Conservation (phyloP, 2,888 invertebrate genomes). For the Stegana nigrithorax region DNA sequence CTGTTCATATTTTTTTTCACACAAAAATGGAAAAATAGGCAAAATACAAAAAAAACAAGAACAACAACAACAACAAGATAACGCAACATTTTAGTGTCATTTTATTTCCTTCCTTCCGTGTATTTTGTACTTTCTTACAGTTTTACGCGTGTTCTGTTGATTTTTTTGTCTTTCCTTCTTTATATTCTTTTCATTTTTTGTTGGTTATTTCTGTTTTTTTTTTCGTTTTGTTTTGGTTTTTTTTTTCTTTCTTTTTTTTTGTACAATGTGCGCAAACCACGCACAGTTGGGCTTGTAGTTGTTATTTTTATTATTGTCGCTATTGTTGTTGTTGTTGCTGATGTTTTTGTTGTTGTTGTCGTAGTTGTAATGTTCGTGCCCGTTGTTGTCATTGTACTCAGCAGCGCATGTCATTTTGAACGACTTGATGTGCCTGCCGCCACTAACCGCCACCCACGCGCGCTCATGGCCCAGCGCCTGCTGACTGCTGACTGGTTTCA, state of each 20-base stretch:
- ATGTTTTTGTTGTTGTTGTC: slow-evolving; percentile 16
- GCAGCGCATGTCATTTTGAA: slow-evolving; percentile 1
- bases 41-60: neutral
- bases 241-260: neutral
- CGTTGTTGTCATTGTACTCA: neutral
- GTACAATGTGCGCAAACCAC: neutral
- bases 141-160: neutral
- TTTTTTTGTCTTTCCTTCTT: neutral
- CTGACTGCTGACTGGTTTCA: too few relatives aligned
- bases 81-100: slow-evolving; percentile 15
- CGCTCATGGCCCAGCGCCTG: too few relatives aligned
- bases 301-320: neutral
- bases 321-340: slow-evolving; percentile 13
- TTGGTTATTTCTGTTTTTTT: slow-evolving; percentile 9
- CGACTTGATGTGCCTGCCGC: too few relatives aligned
- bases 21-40: too few relatives aligned
- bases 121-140: slow-evolving; percentile 11
- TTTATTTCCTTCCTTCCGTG: slow-evolving; percentile 14
- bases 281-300: neutral
- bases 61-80: neutral
- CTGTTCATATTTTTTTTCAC: too few relatives aligned
- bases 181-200: too few relatives aligned
- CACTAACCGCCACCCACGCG: neutral
- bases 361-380: slow-evolving; percentile 2
- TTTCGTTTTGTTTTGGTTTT: neutral